Evolutionary conservation across 2,113 vertebrate species (phyloP).

Genomic region (Mionectes macconnelli): DNA sequence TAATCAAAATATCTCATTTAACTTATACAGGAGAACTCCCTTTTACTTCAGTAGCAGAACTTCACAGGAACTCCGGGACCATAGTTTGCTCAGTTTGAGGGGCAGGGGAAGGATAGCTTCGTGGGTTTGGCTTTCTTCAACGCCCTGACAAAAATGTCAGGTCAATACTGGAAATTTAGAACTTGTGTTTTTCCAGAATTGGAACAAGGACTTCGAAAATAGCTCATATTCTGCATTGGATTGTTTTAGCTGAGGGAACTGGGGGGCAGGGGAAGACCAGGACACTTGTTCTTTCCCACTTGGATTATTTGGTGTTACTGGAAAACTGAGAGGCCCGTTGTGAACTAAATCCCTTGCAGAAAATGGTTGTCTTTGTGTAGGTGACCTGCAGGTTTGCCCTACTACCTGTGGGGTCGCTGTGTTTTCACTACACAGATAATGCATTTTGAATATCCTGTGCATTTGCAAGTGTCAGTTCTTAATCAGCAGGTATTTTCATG

Average conservation of each 20-base stretch:
- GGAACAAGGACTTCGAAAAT: background rate
- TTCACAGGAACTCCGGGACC: background rate
- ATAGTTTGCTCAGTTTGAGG: background rate
- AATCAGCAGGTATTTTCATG: background rate
- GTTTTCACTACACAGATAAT: background rate
- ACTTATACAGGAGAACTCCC: background rate
- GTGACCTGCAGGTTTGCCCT: background rate
- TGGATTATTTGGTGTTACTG: background rate
- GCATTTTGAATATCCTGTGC: background rate
- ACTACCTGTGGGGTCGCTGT: background rate
- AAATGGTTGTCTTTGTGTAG: background rate
- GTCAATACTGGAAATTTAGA: background rate
- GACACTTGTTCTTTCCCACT: background rate
- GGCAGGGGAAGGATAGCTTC: background rate
- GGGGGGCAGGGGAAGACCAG: fast-evolving
- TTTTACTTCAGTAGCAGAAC: background rate
- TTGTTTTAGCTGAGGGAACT: background rate
- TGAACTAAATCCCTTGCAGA: background rate
- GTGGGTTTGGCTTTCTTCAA: background rate
- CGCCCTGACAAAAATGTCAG: background rate
- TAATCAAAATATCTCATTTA: background rate
- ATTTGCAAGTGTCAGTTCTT: background rate
- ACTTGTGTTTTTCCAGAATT: background rate
- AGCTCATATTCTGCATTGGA: background rate
- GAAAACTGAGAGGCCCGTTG: background rate